Conservation (phyloP, 2,888 invertebrate genomes). For the Eupelmus urozonus region DNA sequence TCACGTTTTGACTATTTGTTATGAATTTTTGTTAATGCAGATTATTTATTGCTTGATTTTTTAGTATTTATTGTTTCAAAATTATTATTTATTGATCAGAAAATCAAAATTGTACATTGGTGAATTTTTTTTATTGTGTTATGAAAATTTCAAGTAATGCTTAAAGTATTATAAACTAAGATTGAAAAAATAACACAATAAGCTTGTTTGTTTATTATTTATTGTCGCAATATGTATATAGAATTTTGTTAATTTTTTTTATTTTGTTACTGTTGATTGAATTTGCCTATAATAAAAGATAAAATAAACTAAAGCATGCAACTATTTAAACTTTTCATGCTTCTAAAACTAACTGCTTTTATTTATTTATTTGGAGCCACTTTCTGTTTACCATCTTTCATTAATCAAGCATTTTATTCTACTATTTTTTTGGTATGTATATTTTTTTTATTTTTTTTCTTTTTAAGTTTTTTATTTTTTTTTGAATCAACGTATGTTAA, state of each 20-base stretch:
- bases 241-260: slow-evolving; percentile 47
- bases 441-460: slow-evolving; percentile 20
- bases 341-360: slow-evolving; percentile 18
- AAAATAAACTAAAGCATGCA: slow-evolving; percentile 52
- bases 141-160: slow-evolving; percentile 28
- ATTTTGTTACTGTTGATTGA: slow-evolving; percentile 48
- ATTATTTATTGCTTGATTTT: slow-evolving; percentile 62
- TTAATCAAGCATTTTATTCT: neutral
- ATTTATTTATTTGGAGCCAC: slow-evolving; percentile 22
- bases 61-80: slow-evolving; percentile 31
- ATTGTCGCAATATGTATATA: slow-evolving; percentile 8
- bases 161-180: slow-evolving; percentile 8
- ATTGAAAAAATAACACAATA: slow-evolving; percentile 11
- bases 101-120: slow-evolving; percentile 19
- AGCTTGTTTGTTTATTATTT: slow-evolving; percentile 7
- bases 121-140: slow-evolving; percentile 29
- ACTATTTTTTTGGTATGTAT: slow-evolving; percentile 43
- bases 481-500: slow-evolving; percentile 16
- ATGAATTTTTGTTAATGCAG: slow-evolving; percentile 56
- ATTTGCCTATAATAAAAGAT: slow-evolving; percentile 22
- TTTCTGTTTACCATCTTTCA: neutral
- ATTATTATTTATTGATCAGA: slow-evolving; percentile 36
- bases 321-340: slow-evolving; percentile 24
- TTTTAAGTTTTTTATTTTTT: slow-evolving; percentile 28
- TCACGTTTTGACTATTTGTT: slow-evolving; percentile 46